Conservation (phyloP, 2,113 vertebrate genomes). For the Chloropsis hardwickii region DNA sequence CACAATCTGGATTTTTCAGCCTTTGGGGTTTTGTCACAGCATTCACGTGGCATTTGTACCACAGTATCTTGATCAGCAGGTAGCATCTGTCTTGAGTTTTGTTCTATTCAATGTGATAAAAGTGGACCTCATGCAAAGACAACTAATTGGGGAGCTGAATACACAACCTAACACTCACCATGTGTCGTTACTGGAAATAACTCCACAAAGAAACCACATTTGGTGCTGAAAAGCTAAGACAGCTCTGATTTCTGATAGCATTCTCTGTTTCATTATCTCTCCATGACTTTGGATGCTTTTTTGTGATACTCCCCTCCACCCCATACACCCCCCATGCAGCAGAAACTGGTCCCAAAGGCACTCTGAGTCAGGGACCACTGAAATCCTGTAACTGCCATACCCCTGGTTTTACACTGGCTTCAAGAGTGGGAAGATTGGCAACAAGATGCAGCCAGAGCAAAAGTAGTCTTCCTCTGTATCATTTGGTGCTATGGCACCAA, state of each 20-base stretch:
- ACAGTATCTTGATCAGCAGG: neutral
- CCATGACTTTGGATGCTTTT: neutral
- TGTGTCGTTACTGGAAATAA: constrained; percentile 32
- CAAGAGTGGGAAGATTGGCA: neutral
- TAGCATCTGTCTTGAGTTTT: constrained; percentile 37
- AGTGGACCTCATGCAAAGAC: constrained; percentile 20
- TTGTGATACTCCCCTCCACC: neutral
- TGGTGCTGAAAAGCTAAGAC: neutral
- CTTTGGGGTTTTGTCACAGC: neutral
- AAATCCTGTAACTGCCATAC: neutral
- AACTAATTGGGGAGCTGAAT: constrained; percentile 19
- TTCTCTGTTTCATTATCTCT: neutral
- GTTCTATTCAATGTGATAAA: constrained; percentile 36
- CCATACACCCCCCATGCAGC: neutral
- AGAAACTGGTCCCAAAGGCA: neutral
- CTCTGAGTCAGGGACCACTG: neutral
- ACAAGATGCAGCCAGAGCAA: neutral
- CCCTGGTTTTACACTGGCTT: neutral
- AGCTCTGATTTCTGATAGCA: neutral
- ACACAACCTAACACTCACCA: constrained; percentile 33
- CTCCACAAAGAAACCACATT: constrained; percentile 31
- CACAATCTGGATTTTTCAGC: neutral
- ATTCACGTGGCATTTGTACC: neutral
- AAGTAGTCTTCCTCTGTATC: neutral
- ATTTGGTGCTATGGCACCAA: neutral